Base-by-base conservation (phyloP, 37 sponge, comb jelly and placozoan genomes). In the Geodia barretti region DNA sequence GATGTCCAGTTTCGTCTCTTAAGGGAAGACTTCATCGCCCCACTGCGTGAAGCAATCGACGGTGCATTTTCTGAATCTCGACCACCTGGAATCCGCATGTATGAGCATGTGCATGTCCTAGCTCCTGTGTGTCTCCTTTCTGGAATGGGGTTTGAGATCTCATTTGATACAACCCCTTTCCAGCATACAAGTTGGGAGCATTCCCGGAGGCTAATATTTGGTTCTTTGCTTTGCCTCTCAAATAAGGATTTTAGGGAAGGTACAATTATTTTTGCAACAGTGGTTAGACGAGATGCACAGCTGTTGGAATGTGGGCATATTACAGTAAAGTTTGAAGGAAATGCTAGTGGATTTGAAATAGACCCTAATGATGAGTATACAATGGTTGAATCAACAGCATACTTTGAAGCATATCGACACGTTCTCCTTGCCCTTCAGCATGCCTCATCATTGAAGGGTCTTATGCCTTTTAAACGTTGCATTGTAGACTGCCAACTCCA, bases 351-450 rank as follows among this genome's bases (percentile, higher is more conserved):
- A 83, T 76, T 25, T 23, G 19, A 73, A n/a, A n/a, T 94, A 8
- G 31, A 89, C 31, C 68, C 90, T 5, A 32, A 82, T 23, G 39
- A 42, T 7, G 62, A 34, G 28, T 96, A 78, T 62, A 68, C 75
- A 1, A 86, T 96, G 73, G 88, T 87, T 14, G 97, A 96, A 69
- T 96, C 97, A 28, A 41, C 68, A 23, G 97, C 94, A 1, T 93
- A 88, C 83, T 96, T 79, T 81, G 94, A 96, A 77, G 94, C 97
- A 78, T 74, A 86, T 75, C 0, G 94, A 93, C 40, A 85, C 91
- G 0, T 23, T 20, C 82, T 86, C 26, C 68, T 96, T 7, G 89
- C 90, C 42, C 72, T 47, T 28, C n/a, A n/a, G n/a, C n/a, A n/a
- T 31, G n/a, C n/a, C n/a, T 83, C 87, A 30, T 90, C 87, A 54